A percentile compares a stretch with the other conserved stretches of the same genome.
These are phyloP conservation scores for Tylochromis polylepis DNA, from an alignment of 2,113 vertebrate genomes.

Conservation along the genomic window DNA sequence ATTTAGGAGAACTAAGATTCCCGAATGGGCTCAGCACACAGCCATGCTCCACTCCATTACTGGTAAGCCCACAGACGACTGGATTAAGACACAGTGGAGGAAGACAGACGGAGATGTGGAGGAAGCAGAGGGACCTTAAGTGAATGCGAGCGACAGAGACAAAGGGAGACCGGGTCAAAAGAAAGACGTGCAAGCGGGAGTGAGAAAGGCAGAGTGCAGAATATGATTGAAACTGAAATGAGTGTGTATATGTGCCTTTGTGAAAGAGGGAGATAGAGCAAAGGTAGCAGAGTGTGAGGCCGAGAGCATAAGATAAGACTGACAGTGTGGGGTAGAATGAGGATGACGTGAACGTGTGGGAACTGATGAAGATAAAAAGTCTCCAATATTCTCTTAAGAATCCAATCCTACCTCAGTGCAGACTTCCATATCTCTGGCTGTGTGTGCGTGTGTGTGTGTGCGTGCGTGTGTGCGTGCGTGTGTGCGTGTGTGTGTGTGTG, in stretches of 20 bases:
- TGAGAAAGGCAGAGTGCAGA: background rate
- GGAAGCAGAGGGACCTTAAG: background rate
- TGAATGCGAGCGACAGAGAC: background rate
- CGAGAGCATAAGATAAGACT: background rate
- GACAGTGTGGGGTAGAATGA: background rate
- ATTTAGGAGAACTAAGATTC: slow-evolving; percentile 1
- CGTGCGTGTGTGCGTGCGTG: background rate
- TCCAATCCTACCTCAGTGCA: slow-evolving; percentile 29
- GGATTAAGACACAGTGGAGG: slow-evolving; percentile 29
- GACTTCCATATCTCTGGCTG: slow-evolving; percentile 4
- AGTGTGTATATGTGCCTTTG: background rate
- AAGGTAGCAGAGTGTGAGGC: background rate
- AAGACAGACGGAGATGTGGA: slow-evolving; percentile 7
- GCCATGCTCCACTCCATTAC: slow-evolving; percentile 4
- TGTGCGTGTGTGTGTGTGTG: no score
- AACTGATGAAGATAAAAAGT: slow-evolving; percentile 35
- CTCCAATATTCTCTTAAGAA: slow-evolving; percentile 36
- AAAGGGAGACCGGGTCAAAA: background rate
- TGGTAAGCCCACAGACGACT: slow-evolving; percentile 11
- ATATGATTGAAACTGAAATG: slow-evolving; percentile 2
- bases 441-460: background rate
- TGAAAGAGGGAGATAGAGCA: background rate
- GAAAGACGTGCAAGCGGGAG: background rate
- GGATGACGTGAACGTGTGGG: slow-evolving; percentile 21
- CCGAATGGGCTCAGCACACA: background rate